phyloP scores from a whole-genome alignment of 2,888 invertebrate species.

The Conops quadrifasciatus region DNA sequence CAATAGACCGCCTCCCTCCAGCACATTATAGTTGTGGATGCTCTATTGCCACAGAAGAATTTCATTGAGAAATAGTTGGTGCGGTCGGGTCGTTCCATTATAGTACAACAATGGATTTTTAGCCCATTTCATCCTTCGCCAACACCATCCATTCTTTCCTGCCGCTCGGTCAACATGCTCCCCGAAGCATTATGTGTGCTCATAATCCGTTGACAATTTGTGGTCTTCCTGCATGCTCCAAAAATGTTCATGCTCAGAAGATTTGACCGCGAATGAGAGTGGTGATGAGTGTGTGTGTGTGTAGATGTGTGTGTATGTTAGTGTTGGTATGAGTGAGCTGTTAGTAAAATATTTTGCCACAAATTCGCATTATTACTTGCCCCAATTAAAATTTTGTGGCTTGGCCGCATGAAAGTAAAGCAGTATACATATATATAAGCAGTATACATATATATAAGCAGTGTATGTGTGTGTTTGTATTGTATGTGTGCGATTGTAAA shows the following conservation, averaged over 20 bases:
- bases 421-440: not conserved
- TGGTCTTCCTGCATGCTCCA: not conserved
- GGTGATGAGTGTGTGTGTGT: not conserved
- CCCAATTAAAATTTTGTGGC: constrained; percentile 39
- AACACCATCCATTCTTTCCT: not conserved
- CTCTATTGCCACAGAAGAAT: not conserved
- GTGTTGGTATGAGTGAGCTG: not conserved
- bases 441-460: no score
- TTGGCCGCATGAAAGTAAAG: not conserved
- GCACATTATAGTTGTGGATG: not conserved
- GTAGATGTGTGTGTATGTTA: not conserved
- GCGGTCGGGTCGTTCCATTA: not conserved
- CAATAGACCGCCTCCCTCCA: no score
- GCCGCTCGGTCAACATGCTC: not conserved
- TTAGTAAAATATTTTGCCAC: not conserved
- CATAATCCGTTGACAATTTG: constrained; percentile 30
- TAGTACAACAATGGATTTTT: not conserved
- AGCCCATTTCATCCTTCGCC: not conserved
- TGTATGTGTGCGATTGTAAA: not conserved
- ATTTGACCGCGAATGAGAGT: not conserved
- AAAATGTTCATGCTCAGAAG: not conserved
- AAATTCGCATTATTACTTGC: constrained; percentile 30
- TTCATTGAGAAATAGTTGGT: not conserved
- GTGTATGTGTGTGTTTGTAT: no score
- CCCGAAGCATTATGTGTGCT: not conserved